Base-by-base conservation (phyloP, 2,888 invertebrate species). In the Acrobasis repandana region DNA sequence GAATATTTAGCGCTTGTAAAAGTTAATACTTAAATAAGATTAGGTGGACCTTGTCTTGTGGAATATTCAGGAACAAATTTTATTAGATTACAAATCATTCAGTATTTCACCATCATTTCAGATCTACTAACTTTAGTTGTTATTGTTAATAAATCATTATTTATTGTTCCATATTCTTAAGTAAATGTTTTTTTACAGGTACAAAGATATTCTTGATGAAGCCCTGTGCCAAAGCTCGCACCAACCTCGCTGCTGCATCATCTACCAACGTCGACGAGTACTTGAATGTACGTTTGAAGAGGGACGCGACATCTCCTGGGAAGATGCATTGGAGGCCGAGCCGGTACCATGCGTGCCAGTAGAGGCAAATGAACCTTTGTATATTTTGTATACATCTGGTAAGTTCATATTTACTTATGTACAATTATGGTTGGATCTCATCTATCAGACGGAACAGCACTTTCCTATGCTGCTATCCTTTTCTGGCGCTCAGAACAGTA, bases 361-460 rank as follows among this genome's bases (percentile, higher is more conserved):
- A 0, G 96, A 97, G 73, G 96, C 98, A 0, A 97, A 97, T 73
- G 96, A 98, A 73, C 97, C 98, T 0, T 86, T 98, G 10, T 98
- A 98, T 76, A 95, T 98, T 64, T 92, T 98, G 5, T 98, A 98
- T 79, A 98, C 98, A 0, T 98, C 98, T 2, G 97, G 97, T 92
- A 67, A 72, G 69, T n/a, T n/a, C n/a, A n/a, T 60, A 57, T 33
- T 56, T 61, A 59, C 63, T 57, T 60, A 1, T 11, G 4, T 5
- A 43, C 1, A 43, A 2, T 28, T 28, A 5, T 28, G 8, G 28
- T 28, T n/a, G n/a, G n/a, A n/a, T n/a, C n/a, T n/a, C n/a, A n/a
- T n/a, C n/a, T n/a, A n/a, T n/a, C n/a, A n/a, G n/a, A n/a, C n/a
- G n/a, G n/a, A n/a, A n/a, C n/a, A n/a, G n/a, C n/a, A n/a, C n/a